phyloP scores from a whole-genome alignment of 2,113 vertebrate species.

The Syrrhaptes paradoxus region DNA sequence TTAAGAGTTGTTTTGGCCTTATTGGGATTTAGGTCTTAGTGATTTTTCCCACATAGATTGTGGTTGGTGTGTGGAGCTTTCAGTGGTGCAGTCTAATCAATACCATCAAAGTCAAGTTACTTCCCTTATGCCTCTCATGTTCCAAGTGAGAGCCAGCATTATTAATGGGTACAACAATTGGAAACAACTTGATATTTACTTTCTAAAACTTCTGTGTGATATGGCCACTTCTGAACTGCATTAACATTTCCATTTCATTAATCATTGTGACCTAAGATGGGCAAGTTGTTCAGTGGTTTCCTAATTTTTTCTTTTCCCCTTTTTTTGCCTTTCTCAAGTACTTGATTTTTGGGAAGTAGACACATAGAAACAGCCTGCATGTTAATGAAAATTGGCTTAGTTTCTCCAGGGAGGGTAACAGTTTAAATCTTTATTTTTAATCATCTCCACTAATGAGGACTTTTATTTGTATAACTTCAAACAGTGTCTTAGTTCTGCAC shows the following conservation, averaged over 20 bases:
- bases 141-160: neutral
- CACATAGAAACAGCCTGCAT: neutral
- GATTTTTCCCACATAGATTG: neutral
- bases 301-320: neutral
- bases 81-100: slow-evolving; percentile 5
- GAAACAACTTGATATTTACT: neutral
- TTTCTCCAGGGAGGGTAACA: neutral
- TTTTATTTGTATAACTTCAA: neutral
- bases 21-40: neutral
- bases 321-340: neutral
- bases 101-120: neutral
- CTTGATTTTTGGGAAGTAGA: slow-evolving; percentile 8
- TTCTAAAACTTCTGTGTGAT: slow-evolving; percentile 1
- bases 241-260: slow-evolving; percentile 33
- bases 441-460: neutral
- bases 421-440: neutral
- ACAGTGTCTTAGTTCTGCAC: neutral
- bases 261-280: slow-evolving; percentile 6
- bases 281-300: neutral
- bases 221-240: neutral
- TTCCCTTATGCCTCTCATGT: neutral
- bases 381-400: neutral
- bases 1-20: slow-evolving; percentile 10
- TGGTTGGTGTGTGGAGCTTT: slow-evolving; percentile 5
- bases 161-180: slow-evolving; percentile 8